Evolutionary conservation across 30 jellyfish, hydroid and myxozoan genomes (phyloP), one percentile per base, ranked within the genome.

Genomic region (Rhopilema esculentum): DNA sequence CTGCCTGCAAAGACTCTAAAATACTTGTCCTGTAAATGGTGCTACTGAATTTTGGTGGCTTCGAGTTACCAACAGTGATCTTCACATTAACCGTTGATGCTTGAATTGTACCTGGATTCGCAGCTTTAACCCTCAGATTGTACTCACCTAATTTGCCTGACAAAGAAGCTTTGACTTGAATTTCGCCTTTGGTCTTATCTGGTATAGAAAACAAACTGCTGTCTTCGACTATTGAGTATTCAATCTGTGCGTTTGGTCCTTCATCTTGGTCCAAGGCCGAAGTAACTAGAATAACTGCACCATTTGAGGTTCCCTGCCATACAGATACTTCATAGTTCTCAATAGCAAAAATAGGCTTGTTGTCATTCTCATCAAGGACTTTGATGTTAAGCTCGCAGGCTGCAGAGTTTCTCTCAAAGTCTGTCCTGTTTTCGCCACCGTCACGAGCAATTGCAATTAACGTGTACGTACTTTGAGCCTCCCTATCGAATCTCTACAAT

Each of bases 321-420:
- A 95, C 83, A n/a, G 98, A 85, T 4, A 92, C 89, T 19, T 95
- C 98, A 66, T 90, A 95, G 69, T 76, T 86, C 31, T 83, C 96
- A 30, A 90, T 96, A 49, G 99, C 97, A 84, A 95, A 95, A 6
- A 95, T 91, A 4, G 99, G 99, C 33, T 49, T 57, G 51, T 64
- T 85, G 87, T 95, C 99, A 68, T 95, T 95, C 23, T 74, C 85
- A 74, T 95, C 99, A 19, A 74, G n/a, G 80, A 95, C 85, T 8
- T 49, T 76, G 4, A 95, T 90, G 62, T 91, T 97, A 70, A 95
- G 87, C 84, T 95, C 98, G 67, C 99, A 95, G 49, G 98, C 97
- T 20, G 95, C 99, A 18, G 99, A 91, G 73, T 95, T 95, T 48
- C 99, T 82, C 51, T 95, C 99, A 18, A 97, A 95, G 29, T 97